Base-by-base conservation (phyloP, 2,888 invertebrate genomes). In the Andrena praecox region DNA sequence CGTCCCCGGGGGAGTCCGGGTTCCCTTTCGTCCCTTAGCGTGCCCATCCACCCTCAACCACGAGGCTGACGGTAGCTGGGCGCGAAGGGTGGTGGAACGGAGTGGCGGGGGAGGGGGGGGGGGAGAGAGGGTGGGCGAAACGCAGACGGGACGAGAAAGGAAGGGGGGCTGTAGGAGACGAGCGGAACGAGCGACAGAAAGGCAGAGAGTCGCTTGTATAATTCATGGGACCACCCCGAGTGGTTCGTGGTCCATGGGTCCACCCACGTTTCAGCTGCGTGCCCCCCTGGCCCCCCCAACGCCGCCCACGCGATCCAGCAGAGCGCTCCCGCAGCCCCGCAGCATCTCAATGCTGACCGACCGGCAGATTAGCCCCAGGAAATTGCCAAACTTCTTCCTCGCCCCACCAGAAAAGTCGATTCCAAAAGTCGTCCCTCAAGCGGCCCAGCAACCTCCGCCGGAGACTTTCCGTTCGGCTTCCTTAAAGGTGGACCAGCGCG, bases 281-380 rank as follows among this genome's bases (percentile, higher is more conserved):
- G 20, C 42, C 80, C 77, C 81, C 67, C 81, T 68, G 69, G 75
- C 59, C 82, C 82, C 82, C 70, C 59, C 72, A 62, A 69, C 60
- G 54, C 73, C 68, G 81, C 82, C 85, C 3, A 29, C 42, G 12
- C 12, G 42, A 42, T 42, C 42, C 42, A 12, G 42, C 16, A 54
- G 56, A 16, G 16, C 42, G 70, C n/a, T 62, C 66, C 68, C 71
- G 67, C 89, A 90, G 89, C 91, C 90, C 80, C 76, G 87, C 90
- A 89, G 93, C 93, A 93, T 93, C 93, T 92, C 93, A 93, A 93
- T 93, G 93, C 93, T 93, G 93, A 93, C 93, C 92, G 91, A 91
- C 93, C 93, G 88, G 90, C 91, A 93, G 93, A 93, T 94, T 93
- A 94, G 93, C 92, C 91, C 89, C 92, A 92, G 93, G 93, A 93